Conservation (phyloP, 2,888 invertebrate species). For the Lithophane leautieri region DNA sequence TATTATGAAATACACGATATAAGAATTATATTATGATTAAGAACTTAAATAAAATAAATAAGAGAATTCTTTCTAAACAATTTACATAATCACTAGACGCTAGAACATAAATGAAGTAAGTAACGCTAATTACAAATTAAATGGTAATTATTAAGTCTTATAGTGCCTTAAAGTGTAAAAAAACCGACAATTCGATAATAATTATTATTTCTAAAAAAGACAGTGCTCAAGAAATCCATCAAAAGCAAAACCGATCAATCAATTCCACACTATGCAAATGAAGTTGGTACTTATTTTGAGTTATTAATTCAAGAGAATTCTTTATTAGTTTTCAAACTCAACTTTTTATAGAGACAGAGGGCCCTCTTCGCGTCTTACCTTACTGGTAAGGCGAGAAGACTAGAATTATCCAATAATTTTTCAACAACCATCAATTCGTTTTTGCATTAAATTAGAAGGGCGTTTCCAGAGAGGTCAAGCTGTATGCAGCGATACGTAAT, state of each 20-base stretch:
- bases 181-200: constrained; percentile 11
- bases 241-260: not conserved
- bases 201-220: not conserved
- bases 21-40: constrained; percentile 22
- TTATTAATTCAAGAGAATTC: not conserved
- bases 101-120: constrained; percentile 20
- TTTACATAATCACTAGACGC: constrained; percentile 9
- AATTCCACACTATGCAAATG: not conserved
- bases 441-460: constrained; percentile 13
- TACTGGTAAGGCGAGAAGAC: not conserved
- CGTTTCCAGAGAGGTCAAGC: not conserved
- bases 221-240: not conserved
- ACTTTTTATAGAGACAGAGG: not conserved
- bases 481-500: not conserved
- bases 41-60: constrained; percentile 51
- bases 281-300: not conserved
- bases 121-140: constrained; percentile 42
- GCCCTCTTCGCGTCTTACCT: not conserved
- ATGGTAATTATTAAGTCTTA: constrained; percentile 60
- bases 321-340: not conserved
- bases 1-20: not conserved
- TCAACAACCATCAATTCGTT: not conserved
- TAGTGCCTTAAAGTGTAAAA: constrained; percentile 39
- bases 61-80: constrained; percentile 52
- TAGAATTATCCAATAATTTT: not conserved